Evolutionary conservation across 2,888 invertebrate species (phyloP), one percentile per base, ranked within the genome.

Genomic region (Diaperis boleti): DNA sequence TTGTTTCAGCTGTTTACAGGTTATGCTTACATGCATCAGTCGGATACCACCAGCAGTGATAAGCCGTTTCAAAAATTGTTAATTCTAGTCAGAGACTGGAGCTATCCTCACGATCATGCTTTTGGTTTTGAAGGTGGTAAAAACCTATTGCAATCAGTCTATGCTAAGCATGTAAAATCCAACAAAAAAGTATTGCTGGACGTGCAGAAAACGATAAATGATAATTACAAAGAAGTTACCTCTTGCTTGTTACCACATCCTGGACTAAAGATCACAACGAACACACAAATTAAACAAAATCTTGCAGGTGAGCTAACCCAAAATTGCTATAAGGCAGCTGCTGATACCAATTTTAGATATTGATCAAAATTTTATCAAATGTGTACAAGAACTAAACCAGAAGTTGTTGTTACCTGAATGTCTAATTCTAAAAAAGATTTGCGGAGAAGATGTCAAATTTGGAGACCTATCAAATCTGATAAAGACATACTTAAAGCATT

Each of bases 11-110:
- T 13, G 8, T 29, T 45, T 14, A 5, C 13, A 13, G 45, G 22
- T 1, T 29, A 45, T n/a, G 49, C n/a, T 22, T 20, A 22, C 7
- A 20, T 1, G 3, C 20, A 26, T 14, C 11, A 3, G 15, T 15
- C 5, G 10, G 11, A 18, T 3, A n/a, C 4, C 37, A 13, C 13
- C 6, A 3, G 6, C 39, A n/a, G n/a, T n/a, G 20, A 47, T 1
- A 14, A 3, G n/a, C 49, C 49, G 1, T 49, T 49, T 18, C 49
- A 49, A 18, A 33, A 49, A 0, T 11, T 49, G 3, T 8, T 18
- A 7, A 14, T 49, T 33, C 7, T 49, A 11, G 14, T 49, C 5
- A 29, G 49, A 18, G 49, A 49, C 11, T 49, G 49, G 49, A n/a
- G 10, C 1, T 31, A 10, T 8, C 15, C 33, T 1, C 10, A 10